phyloP scores from a whole-genome alignment of 2,113 vertebrate species.

The Atherinomorus stipes region DNA sequence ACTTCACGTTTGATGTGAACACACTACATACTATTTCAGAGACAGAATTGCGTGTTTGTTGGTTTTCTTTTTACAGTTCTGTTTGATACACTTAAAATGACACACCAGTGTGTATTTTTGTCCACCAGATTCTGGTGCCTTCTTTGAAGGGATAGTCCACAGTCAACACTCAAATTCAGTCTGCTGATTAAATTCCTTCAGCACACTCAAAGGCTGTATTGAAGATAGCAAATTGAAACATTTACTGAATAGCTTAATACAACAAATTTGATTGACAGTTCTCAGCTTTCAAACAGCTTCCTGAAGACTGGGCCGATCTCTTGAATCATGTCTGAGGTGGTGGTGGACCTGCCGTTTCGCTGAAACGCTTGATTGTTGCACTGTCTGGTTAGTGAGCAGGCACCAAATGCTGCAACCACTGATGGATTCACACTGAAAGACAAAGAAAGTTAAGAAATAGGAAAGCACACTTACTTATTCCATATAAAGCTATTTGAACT shows the following conservation, averaged over 20 bases:
- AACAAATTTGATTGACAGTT: neutral
- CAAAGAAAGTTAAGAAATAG: neutral
- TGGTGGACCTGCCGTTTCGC: conserved; percentile 90
- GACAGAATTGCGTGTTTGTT: neutral
- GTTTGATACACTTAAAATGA: conserved; percentile 37
- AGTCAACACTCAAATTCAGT: conserved; percentile 6
- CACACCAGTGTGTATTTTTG: conserved; percentile 9
- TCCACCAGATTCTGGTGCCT: neutral
- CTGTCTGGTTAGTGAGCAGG: conserved; percentile 91
- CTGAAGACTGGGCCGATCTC: conserved; percentile 92
- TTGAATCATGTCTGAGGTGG: conserved; percentile 93
- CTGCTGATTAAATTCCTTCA: conserved; percentile 5
- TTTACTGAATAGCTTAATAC: conserved; percentile 1
- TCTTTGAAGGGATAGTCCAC: neutral
- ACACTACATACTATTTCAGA: neutral
- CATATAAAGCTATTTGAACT: no score
- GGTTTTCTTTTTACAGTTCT: neutral
- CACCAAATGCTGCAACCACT: conserved; percentile 92
- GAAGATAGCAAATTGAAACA: conserved; percentile 11
- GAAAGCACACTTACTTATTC: neutral
- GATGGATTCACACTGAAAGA: conserved; percentile 85
- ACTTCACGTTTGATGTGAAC: neutral
- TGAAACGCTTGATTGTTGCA: conserved; percentile 94
- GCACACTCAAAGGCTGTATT: neutral
- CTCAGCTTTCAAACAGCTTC: conserved; percentile 92